These are phyloP conservation scores for Brachionus paranguensis DNA, from an alignment of 1,140 invertebrate genomes.

Conservation along the genomic window DNA sequence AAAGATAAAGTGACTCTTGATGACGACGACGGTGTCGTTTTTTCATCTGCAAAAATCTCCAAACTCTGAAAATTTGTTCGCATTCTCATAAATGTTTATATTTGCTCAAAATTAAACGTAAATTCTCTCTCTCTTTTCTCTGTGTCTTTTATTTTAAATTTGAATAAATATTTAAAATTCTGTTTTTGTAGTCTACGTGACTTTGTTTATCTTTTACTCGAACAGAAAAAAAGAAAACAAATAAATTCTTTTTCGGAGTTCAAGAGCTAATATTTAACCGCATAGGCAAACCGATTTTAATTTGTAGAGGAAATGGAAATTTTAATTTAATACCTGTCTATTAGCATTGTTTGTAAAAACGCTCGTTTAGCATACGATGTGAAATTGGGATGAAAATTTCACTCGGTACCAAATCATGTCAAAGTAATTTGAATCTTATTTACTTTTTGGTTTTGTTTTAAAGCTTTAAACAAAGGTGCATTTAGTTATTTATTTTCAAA, in stretches of 20 bases:
- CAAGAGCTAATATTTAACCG: slow-evolving; percentile 10
- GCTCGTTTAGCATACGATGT: neutral
- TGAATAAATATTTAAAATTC: slow-evolving; percentile 35
- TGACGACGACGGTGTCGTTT: neutral
- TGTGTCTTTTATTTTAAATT: neutral
- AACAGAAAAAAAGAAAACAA: neutral
- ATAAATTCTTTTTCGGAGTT: neutral
- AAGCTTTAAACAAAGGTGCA: slow-evolving; percentile 8
- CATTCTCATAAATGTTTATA: slow-evolving; percentile 10
- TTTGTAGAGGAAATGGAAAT: neutral
- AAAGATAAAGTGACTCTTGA: slow-evolving; percentile 7
- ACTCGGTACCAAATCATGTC: neutral
- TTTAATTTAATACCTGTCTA: slow-evolving; percentile 21
- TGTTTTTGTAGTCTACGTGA: slow-evolving; percentile 31
- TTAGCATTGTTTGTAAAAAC: neutral
- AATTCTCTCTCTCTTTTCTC: neutral
- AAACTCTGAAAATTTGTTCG: neutral
- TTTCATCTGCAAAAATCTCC: neutral
- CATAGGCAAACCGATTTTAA: neutral
- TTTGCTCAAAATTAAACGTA: neutral
- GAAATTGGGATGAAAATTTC: neutral
- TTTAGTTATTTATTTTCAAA: neutral
- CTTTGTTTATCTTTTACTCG: slow-evolving; percentile 32
- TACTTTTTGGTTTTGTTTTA: neutral
- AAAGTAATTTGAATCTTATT: neutral